Evolutionary conservation across 1,140 invertebrate genomes (phyloP), one percentile per base, ranked within the genome.

Genomic region (Drosophila funebris): DNA sequence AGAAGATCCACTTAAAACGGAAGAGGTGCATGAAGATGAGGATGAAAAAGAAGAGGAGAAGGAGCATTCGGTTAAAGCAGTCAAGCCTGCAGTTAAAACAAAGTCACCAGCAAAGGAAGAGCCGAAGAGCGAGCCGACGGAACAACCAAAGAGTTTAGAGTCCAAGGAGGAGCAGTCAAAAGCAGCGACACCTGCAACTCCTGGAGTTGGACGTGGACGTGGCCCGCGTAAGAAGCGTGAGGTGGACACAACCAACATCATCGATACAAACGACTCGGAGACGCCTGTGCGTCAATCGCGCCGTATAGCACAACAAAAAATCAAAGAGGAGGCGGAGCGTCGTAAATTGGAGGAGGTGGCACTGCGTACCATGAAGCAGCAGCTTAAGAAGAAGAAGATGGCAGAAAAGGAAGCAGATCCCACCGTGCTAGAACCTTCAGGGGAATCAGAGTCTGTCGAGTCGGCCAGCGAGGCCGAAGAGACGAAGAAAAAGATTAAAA

Each of bases 261-360:
- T 91, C 14, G 76, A 91, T 4, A 48, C 69, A 4, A 78, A 68
- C 8, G 79, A 90, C 46, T 78, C 85, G 4, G 92, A 91, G 18
- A 93, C 94, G 3, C 94, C 95, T 0, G 94, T 96, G 2, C 92
- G 96, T 13, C 95, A 96, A 77, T 97, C 96, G 5, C 93, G 96
- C 3, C 93, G 96, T 50, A 96, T 97, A 77, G 96, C 96, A 0
- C 96, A 97, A 82, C 93, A 97, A 67, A 96, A 97, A 76, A 96
- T 97, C 48, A 96, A 95, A 66, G 96, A 97, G 84, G 96, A 96
- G 90, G 95, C 95, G 0, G 96, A 97, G 54, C 90, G 95, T 6
- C 93, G 95, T 41, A 94, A 95, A 73, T 88, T 95, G 20, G 96
- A 97, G 77, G 95, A 96, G 78, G 94, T 95, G 2, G 93, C 94